These are phyloP conservation scores for Pseudotriccus pelzelni DNA, from an alignment of 2,797 vertebrate genomes.

Conservation along the genomic window DNA sequence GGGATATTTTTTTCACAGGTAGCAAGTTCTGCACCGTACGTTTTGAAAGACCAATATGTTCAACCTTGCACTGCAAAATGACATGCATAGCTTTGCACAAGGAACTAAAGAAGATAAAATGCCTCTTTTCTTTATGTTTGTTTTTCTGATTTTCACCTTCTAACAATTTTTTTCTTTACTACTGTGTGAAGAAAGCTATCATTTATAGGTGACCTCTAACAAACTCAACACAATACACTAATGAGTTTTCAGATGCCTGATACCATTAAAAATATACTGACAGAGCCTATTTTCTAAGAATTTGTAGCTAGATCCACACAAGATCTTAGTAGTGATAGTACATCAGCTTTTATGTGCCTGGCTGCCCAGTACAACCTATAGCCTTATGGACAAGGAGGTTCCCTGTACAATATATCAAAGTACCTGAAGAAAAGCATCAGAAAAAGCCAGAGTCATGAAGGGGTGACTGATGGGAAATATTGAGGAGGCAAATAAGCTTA, in stretches of 20 bases:
- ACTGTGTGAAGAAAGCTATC: not conserved
- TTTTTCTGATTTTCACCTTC: not conserved
- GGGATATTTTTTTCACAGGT: not conserved
- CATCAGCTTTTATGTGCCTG: not conserved
- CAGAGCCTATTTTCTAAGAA: not conserved
- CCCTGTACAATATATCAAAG: not conserved
- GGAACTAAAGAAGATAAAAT: not conserved
- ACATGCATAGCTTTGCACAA: not conserved
- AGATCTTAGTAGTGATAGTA: not conserved
- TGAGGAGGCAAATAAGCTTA: not conserved
- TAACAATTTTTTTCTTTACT: not conserved
- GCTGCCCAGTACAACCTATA: not conserved
- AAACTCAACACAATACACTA: not conserved
- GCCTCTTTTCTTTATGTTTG: not conserved
- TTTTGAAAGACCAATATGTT: not conserved
- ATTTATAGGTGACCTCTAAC: not conserved
- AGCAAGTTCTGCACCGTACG: not conserved
- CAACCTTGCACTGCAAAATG: not conserved
- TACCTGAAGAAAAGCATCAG: not conserved
- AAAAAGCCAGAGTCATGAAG: not conserved
- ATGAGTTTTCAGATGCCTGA: not conserved
- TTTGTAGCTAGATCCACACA: not conserved
- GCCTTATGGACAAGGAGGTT: not conserved
- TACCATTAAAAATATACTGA: not conserved
- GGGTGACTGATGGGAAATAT: not conserved